These are phyloP conservation scores for Scaptomyza flava DNA, from an alignment of 2,888 invertebrate genomes.

Conservation along the genomic window DNA sequence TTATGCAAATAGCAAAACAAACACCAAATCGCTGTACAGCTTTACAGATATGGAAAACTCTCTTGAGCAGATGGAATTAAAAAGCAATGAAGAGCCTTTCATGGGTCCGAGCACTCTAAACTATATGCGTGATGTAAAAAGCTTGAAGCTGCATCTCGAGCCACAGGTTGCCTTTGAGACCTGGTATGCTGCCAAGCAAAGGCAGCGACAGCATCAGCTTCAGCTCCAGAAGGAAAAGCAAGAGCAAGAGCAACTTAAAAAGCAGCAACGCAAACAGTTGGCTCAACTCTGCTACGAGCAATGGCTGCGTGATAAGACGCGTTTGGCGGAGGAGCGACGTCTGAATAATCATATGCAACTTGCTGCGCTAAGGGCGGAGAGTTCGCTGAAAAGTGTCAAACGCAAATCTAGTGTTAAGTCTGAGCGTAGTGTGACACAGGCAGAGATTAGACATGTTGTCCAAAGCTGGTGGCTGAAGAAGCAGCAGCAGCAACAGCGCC, in stretches of 20 bases:
- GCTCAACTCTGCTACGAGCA: conserved; percentile 73
- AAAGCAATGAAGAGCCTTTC: conserved; percentile 68
- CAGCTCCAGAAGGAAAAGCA: conserved; percentile 37
- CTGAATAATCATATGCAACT: conserved; percentile 14
- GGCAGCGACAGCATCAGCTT: conserved; percentile 15
- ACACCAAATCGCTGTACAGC: conserved; percentile 19
- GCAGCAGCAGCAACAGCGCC: conserved; percentile 69
- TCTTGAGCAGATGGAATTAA: conserved; percentile 37
- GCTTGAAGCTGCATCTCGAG: conserved; percentile 35
- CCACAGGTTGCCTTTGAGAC: conserved; percentile 77
- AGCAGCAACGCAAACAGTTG: conserved; percentile 63
- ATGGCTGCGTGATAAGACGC: conserved; percentile 75
- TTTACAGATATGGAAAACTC: conserved; percentile 40
- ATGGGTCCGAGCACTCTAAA: conserved; percentile 55
- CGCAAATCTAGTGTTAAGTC: neutral
- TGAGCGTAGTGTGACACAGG: conserved; percentile 35
- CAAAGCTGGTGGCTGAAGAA: conserved; percentile 55
- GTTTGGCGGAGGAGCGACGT: conserved; percentile 32
- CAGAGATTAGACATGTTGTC: conserved; percentile 48
- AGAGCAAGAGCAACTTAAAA: conserved; percentile 49
- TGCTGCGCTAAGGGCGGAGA: conserved; percentile 3
- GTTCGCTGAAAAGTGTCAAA: neutral
- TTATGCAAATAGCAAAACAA: neutral
- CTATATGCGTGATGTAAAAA: conserved; percentile 27
- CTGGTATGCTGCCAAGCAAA: conserved; percentile 81